Percentiles rank a stretch among this genome's conserved stretches.
Evolutionary conservation across 2,888 invertebrate genomes (phyloP).

Genomic region (Epinotia demarniana): DNA sequence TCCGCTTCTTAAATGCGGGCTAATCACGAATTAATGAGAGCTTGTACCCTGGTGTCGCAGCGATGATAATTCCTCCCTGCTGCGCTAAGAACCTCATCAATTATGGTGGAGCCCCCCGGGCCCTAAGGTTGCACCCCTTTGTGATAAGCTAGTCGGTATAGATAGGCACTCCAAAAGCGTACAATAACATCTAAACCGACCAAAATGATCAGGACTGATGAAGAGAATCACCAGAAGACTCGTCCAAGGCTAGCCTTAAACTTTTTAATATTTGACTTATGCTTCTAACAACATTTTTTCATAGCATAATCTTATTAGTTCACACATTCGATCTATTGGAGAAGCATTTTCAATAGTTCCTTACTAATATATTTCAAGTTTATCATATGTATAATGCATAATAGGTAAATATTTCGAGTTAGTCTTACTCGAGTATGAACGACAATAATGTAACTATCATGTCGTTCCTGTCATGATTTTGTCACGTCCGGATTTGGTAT

Average conservation of each 20-base stretch:
- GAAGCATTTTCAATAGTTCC: not conserved
- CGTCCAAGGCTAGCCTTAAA: not conserved
- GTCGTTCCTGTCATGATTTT: not conserved
- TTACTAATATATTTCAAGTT: not conserved
- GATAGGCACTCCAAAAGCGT: conserved; percentile 36
- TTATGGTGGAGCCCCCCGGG: conserved; percentile 75
- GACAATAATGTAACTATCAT: not conserved
- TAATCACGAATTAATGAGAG: conserved; percentile 84
- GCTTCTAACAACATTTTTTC: not conserved
- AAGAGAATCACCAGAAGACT: not conserved
- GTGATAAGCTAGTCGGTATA: conserved; percentile 55
- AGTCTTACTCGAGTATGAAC: not conserved
- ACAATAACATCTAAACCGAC: conserved; percentile 24
- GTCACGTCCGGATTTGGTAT: not conserved
- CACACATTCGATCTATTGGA: not conserved
- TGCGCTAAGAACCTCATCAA: conserved; percentile 84
- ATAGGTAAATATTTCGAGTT: not conserved
- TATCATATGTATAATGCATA: not conserved
- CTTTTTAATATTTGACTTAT: not conserved
- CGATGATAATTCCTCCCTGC: conserved; percentile 82
- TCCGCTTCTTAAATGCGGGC: conserved; percentile 73
- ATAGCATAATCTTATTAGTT: too few species aligned
- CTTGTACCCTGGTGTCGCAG: conserved; percentile 78
- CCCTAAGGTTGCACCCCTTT: conserved; percentile 64
- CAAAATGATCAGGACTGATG: not conserved